Base-by-base conservation (phyloP, 2,113 vertebrate genomes). In the Zingel zingel region DNA sequence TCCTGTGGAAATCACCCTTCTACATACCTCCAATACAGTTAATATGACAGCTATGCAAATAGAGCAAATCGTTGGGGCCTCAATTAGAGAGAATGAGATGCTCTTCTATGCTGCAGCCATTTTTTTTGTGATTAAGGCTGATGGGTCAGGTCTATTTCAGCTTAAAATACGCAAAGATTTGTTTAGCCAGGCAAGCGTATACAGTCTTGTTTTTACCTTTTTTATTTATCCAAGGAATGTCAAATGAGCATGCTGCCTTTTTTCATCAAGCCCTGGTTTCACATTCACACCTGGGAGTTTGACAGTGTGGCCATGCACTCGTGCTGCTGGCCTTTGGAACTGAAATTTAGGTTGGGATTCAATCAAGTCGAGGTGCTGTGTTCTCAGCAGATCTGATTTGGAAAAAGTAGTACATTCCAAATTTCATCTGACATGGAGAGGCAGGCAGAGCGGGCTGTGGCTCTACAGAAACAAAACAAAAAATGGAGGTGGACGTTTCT, bases 331-430 rank as follows among this genome's bases (percentile, higher is more conserved):
- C 77, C 66, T 63, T 45, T 75, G 72, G 63, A 79, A 58, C 59
- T 18, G 36, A 86, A 80, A 77, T 86, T 67, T 47, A 54, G 61
- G 72, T 81, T 51, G 47, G 66, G 61, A 84, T 86, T 79, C 70
- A 78, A 83, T 92, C 88, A 79, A 69, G 72, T 75, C 0, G 53
- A 80, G 79, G 43, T 74, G 76, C 84, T 81, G 86, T 83, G 86
- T 4, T 86, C 81, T 83, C 88, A 86, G 88, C 85, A 85, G 77
- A 90, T 88, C 82, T 69, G 71, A 88, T 91, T 86, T 79, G 57
- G 66, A 74, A 70, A 72, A 86, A 77, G 78, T 54, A 58, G 67
- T 39, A 54, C 71, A 61, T 69, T 83, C 81, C 50, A 85, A 85
- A 88, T 77, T 77, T 50, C 70, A 19, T 84, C 74, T 48, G 81